Percentiles rank a stretch among this genome's conserved stretches.
These are phyloP conservation scores for Numenius phaeopus DNA, from an alignment of 2,797 vertebrate genomes.

Conservation along the genomic window DNA sequence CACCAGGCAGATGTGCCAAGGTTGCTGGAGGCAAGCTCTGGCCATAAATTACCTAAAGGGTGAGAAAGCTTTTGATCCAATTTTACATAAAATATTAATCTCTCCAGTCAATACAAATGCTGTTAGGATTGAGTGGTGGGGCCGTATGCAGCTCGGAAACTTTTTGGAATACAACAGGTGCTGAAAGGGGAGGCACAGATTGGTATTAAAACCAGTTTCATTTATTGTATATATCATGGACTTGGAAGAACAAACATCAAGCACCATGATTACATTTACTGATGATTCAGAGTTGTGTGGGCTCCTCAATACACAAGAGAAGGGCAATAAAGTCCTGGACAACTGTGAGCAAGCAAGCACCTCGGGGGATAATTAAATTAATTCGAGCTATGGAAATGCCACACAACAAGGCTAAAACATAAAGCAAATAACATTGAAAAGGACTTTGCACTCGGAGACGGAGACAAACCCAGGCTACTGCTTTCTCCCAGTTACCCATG, in stretches of 20 bases:
- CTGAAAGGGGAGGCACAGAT: neutral
- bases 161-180: neutral
- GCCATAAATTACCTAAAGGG: neutral
- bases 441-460: neutral
- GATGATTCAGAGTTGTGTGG: constrained; percentile 63
- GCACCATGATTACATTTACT: constrained; percentile 3
- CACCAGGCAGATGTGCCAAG: neutral
- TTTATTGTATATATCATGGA: neutral
- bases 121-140: neutral
- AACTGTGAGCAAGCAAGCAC: constrained; percentile 39
- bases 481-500: neutral
- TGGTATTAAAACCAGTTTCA: neutral
- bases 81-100: neutral
- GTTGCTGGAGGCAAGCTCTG: neutral
- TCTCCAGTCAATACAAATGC: neutral
- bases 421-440: constrained; percentile 16
- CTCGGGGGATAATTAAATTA: constrained; percentile 51
- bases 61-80: neutral
- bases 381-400: constrained; percentile 42
- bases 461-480: neutral
- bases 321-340: constrained; percentile 23
- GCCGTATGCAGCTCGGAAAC: neutral
- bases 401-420: constrained; percentile 1
- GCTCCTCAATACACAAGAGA: constrained; percentile 19
- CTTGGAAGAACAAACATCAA: constrained; percentile 36